A percentile compares a stretch with the other conserved stretches of the same genome.
These are phyloP conservation scores for Lanius collurio DNA, from an alignment of 2,113 vertebrate genomes.

Conservation along the genomic window DNA sequence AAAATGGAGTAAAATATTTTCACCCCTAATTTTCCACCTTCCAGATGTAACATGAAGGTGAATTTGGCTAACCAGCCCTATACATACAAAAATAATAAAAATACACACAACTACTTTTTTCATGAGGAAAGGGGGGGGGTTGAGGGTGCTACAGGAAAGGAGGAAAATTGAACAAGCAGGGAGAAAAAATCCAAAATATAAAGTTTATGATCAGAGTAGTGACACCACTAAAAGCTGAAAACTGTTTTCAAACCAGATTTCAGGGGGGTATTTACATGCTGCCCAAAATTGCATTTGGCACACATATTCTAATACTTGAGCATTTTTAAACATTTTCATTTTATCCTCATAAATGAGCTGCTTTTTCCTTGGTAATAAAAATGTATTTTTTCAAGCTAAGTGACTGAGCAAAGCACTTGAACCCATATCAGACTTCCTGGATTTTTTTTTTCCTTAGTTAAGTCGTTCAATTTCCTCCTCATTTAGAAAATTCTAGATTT, in stretches of 20 bases:
- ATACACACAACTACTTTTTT: neutral
- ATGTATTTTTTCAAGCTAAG: neutral
- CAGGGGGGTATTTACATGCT: neutral
- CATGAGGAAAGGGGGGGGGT: fast-evolving
- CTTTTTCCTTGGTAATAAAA: conserved; percentile 32
- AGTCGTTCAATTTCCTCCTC: neutral
- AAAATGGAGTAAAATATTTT: neutral
- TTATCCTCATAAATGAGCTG: conserved; percentile 11
- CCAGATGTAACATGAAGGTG: neutral
- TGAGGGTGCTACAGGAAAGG: neutral
- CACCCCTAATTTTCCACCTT: neutral
- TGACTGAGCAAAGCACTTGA: conserved; percentile 30
- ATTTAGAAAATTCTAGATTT: neutral
- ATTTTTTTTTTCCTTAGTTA: neutral
- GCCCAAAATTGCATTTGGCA: neutral
- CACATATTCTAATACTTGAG: neutral
- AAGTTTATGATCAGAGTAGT: neutral
- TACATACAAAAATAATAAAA: neutral
- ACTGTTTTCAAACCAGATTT: neutral
- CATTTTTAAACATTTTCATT: neutral
- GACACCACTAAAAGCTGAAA: neutral
- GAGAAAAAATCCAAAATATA: neutral
- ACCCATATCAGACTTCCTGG: neutral
- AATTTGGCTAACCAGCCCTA: neutral
- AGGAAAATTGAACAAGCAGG: neutral